phyloP scores from a whole-genome alignment of 2,888 invertebrate species.

The Epinotia demarniana region DNA sequence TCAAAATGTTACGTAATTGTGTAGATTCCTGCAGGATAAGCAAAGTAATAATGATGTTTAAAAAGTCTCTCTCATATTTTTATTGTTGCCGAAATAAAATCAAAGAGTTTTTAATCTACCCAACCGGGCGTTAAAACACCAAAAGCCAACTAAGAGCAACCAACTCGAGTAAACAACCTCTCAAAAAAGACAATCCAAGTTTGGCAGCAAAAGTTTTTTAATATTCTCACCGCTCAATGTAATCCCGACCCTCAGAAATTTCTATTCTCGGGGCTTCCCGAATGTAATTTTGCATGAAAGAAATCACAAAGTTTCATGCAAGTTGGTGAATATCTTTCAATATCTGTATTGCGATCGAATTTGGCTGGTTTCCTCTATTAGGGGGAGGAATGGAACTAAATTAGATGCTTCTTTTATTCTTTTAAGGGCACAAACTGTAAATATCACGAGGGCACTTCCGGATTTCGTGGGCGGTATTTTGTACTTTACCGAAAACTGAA shows the following conservation, averaged over 20 bases:
- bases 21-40: not conserved
- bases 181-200: conserved; percentile 82
- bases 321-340: conserved; percentile 67
- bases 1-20: too few relatives aligned
- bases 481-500: too few relatives aligned
- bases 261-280: conserved; percentile 67
- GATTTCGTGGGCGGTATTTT: too few relatives aligned
- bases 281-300: conserved; percentile 82
- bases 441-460: too few relatives aligned
- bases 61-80: not conserved
- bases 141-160: conserved; percentile 51
- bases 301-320: conserved; percentile 74
- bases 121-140: conserved; percentile 35
- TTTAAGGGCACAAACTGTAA: not conserved
- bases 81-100: conserved; percentile 9
- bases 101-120: conserved; percentile 31
- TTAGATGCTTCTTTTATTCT: conserved; percentile 14
- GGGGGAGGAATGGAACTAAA: conserved; percentile 5
- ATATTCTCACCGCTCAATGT: conserved; percentile 81
- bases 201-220: conserved; percentile 79
- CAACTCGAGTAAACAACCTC: conserved; percentile 68
- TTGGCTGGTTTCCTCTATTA: conserved; percentile 12
- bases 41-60: not conserved
- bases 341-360: conserved; percentile 54
- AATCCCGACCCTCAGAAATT: conserved; percentile 75